These are phyloP conservation scores for Hippocampus comes DNA, from an alignment of 2,113 vertebrate species.

Conservation along the genomic window DNA sequence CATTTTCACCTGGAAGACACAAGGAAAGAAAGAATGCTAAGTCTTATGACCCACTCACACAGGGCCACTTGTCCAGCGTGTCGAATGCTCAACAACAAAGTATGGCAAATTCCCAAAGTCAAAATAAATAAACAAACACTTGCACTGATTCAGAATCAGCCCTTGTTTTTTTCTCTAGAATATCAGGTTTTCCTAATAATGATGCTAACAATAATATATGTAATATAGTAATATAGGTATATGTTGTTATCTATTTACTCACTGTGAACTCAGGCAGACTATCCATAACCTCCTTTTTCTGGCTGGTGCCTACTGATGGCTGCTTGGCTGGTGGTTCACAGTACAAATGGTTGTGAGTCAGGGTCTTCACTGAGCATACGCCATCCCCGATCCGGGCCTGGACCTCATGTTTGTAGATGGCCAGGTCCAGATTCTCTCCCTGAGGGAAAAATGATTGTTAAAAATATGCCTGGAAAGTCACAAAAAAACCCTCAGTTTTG, in stretches of 20 bases:
- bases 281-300: conserved; percentile 79
- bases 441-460: conserved; percentile 33
- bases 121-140: no score
- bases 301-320: conserved; percentile 70
- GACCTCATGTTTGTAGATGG: conserved; percentile 92
- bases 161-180: no score
- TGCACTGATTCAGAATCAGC: no score
- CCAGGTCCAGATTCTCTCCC: conserved; percentile 91
- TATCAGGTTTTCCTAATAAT: no score
- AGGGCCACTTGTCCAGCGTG: not conserved
- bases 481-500: not conserved
- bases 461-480: not conserved
- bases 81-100: not conserved
- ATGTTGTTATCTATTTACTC: conserved; percentile 37
- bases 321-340: conserved; percentile 87
- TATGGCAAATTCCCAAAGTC: no score
- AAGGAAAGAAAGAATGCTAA: not conserved
- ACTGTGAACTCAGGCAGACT: conserved; percentile 89
- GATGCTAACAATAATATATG: no score
- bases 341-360: conserved; percentile 90
- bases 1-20: conserved; percentile 83
- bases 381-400: conserved; percentile 91
- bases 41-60: not conserved
- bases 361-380: conserved; percentile 85
- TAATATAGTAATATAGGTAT: no score